Evolutionary conservation across 2,888 invertebrate genomes (phyloP).

Genomic region (Imbricaverruca yamaguchii): DNA sequence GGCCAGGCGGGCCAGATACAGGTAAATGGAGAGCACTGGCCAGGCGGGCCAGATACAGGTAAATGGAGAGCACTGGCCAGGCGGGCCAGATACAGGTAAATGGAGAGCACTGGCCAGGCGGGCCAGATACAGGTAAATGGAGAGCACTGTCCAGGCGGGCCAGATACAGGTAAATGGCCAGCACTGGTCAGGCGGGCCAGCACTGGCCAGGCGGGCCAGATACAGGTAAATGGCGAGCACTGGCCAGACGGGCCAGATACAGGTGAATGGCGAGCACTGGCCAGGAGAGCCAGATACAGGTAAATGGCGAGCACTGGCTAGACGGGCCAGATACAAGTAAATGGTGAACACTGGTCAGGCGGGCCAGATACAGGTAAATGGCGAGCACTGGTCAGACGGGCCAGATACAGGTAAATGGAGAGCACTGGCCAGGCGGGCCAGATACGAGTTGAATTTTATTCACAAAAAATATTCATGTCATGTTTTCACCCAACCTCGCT

Average conservation of each 20-base stretch:
- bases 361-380: neutral
- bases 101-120: constrained; percentile 68
- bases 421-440: neutral
- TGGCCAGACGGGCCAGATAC: constrained; percentile 66
- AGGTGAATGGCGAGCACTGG: neutral
- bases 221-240: constrained; percentile 58
- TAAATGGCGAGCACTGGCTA: constrained; percentile 53
- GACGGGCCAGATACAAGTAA: constrained; percentile 59
- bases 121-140: constrained; percentile 76
- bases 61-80: neutral
- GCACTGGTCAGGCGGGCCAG: no score
- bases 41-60: constrained; percentile 64
- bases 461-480: no score
- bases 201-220: constrained; percentile 73
- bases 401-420: neutral
- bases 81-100: no score
- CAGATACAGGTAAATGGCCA: no score
- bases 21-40: constrained; percentile 48
- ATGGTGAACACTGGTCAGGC: constrained; percentile 38
- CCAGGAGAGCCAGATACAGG: no score
- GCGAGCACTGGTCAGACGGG: neutral
- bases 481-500: no score
- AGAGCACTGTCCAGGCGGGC: constrained; percentile 55
- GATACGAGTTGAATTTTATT: neutral
- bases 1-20: constrained; percentile 87